Conservation (phyloP, 92 coral and sea anemone genomes). For the Ricordea florida region DNA sequence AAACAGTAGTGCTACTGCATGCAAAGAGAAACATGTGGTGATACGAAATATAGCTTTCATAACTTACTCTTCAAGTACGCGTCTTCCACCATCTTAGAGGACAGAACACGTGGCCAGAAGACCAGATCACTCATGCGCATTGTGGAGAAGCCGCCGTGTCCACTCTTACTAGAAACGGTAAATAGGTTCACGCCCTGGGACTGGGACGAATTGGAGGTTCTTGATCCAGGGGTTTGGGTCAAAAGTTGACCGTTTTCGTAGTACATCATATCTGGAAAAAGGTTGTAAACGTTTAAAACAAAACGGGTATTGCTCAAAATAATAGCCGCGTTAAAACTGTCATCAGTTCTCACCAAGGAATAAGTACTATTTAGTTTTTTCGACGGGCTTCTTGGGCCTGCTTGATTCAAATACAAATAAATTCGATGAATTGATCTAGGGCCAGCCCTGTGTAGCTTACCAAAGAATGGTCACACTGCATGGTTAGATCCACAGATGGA, state of each 20-base stretch:
- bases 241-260: conserved; percentile 4
- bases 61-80: conserved; percentile 2
- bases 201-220: background rate
- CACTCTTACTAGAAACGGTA: background rate
- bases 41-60: background rate
- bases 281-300: no score
- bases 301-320: no score
- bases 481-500: no score
- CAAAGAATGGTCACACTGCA: no score
- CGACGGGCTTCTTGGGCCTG: no score
- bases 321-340: no score
- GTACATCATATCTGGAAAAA: background rate
- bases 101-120: conserved; percentile 9
- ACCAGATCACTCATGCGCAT: conserved; percentile 6
- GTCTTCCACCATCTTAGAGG: background rate
- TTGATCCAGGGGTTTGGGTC: background rate
- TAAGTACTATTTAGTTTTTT: no score
- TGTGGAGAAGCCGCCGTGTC: conserved; percentile 4
- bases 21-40: background rate
- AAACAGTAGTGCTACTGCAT: no score
- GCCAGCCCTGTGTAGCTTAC: no score
- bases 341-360: no score
- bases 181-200: background rate
- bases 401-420: no score
- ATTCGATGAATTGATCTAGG: no score